Evolutionary conservation across 2,797 vertebrate genomes (phyloP), one percentile per base, ranked within the genome.

Genomic region (Vespertilio murinus): DNA sequence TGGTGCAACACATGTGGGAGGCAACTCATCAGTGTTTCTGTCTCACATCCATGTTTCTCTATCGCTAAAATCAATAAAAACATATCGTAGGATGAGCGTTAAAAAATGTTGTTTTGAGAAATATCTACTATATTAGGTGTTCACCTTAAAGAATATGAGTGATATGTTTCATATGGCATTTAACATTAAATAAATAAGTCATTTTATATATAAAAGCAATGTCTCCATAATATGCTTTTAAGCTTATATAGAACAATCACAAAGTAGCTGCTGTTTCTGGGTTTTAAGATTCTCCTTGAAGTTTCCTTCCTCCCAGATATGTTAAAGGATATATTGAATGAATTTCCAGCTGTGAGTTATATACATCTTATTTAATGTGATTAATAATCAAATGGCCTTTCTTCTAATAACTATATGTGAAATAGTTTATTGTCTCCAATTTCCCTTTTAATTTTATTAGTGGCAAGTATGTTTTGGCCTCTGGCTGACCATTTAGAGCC

Each of bases 271-370:
- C 1, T 45, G 8, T 89, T 92, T 90, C 12, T 90, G 3, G 86
- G 22, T 69, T 83, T 77, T 77, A 38, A 78, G 22, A 79, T 59
- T 25, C 13, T 64, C 23, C 35, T 54, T 42, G 56, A 88, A 94
- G 1, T 3, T 22, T 89, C 35, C 7, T 13, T 92, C 89, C 11
- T 93, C 35, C 14, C 25, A 71, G 6, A 8, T 84, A 13, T 25
- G 16, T 35, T 93, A 82, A 91, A 52, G 28, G 7, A 87, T 33
- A 90, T 9, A 85, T 33, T 78, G 61, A 59, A 71, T 93, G 52
- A 81, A 93, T 81, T 81, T 64, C 13, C 65, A 87, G 38, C 11
- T 65, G n/a, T 75, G n/a, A 88, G 18, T 89, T 86, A 83, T 42
- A 80, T 3, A 67, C 6, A 33, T 1, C 9, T 25, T 70, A 38